phyloP scores from a whole-genome alignment of 2,113 vertebrate genomes.

The Ranitomeya variabilis region DNA sequence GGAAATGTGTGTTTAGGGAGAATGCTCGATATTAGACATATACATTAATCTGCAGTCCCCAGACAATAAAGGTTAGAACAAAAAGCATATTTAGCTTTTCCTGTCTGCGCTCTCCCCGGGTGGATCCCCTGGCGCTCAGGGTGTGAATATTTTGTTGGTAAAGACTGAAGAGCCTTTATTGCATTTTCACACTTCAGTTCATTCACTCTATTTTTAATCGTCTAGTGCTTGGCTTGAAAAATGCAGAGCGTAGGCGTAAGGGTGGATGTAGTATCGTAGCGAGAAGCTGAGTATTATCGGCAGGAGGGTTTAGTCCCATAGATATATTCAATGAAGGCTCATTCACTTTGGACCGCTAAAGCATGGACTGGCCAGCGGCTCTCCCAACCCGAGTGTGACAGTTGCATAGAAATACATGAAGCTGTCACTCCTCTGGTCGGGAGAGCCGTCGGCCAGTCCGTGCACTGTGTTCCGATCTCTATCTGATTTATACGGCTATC shows the following conservation, averaged over 20 bases:
- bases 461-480: too few species aligned
- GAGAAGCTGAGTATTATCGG: not conserved
- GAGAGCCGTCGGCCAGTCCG: too few species aligned
- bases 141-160: not conserved
- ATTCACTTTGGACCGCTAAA: too few species aligned
- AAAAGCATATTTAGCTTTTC: not conserved
- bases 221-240: not conserved
- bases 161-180: not conserved
- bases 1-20: not conserved
- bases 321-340: too few species aligned
- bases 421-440: too few species aligned
- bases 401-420: too few species aligned
- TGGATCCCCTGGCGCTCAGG: not conserved
- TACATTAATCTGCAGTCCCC: not conserved
- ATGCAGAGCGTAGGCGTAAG: not conserved
- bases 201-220: slow-evolving; percentile 22
- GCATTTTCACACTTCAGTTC: not conserved
- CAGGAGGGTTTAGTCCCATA: not conserved
- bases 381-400: too few species aligned
- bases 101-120: not conserved
- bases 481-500: too few species aligned
- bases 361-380: too few species aligned
- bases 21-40: not conserved
- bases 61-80: not conserved
- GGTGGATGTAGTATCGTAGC: not conserved